Percentiles rank a stretch among this genome's conserved stretches.
phyloP scores from a whole-genome alignment of 2,113 vertebrate species.

The Colinus virginianus region DNA sequence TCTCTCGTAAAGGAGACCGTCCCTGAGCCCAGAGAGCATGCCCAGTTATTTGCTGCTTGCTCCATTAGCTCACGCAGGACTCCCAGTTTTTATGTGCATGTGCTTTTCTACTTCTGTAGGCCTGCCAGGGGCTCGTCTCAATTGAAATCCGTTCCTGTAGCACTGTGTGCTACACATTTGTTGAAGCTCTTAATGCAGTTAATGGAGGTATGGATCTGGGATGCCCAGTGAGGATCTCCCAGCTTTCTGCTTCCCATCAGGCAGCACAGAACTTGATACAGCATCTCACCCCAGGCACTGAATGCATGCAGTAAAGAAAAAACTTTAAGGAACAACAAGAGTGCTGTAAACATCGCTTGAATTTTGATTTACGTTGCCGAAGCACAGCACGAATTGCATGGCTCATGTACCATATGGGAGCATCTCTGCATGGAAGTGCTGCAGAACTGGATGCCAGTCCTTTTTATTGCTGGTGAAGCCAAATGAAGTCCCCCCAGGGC shows the following conservation, averaged over 20 bases:
- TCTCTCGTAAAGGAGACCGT: not conserved
- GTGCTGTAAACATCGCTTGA: not conserved
- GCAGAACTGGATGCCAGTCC: conserved; percentile 12
- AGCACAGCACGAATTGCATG: not conserved
- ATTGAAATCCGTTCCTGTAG: conserved; percentile 62
- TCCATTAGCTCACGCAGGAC: conserved; percentile 50
- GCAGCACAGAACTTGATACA: not conserved
- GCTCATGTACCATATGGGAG: not conserved
- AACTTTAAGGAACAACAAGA: conserved; percentile 32
- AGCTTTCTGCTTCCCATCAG: not conserved
- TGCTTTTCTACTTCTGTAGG: conserved; percentile 62
- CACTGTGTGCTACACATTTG: conserved; percentile 55
- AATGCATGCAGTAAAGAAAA: not conserved
- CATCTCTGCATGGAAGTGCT: not conserved
- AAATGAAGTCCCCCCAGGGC: not conserved
- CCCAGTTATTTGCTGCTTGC: conserved; percentile 43
- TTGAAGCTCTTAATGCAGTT: conserved; percentile 48
- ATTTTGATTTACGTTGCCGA: conserved; percentile 19
- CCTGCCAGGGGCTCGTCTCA: conserved; percentile 60
- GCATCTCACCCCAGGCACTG: not conserved
- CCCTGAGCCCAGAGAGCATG: conserved; percentile 8
- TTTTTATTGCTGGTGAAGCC: not conserved
- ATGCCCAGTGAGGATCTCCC: not conserved
- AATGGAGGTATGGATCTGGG: not conserved
- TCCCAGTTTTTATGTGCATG: conserved; percentile 32